Base-by-base conservation (phyloP, 2,888 invertebrate genomes). In the Furcula furcula region DNA sequence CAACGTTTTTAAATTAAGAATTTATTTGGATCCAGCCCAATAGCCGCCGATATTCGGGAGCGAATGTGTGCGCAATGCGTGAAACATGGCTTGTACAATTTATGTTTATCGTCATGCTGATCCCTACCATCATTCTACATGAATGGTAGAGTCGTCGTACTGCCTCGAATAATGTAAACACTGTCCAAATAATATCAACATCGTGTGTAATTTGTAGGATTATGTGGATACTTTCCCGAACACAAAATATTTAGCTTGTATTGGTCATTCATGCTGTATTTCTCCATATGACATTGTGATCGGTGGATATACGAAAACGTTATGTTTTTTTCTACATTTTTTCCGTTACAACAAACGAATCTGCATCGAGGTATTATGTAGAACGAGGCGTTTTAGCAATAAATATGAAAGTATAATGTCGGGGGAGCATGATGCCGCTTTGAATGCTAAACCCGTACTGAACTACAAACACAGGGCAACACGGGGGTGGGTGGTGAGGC, bases 401-500 rank as follows among this genome's bases (percentile, higher is more conserved):
- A 83, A 82, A 81, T 84, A 83, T 82, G 75, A 78, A 81, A 80
- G 79, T 84, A 77, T 85, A 81, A 84, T 85, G 79, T 76, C 64
- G 68, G 66, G 69, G 65, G 78, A 76, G 80, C 73, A 76, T 76
- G 78, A 76, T 73, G 70, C 67, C 74, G 78, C 79, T 83, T 78
- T 82, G 82, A 82, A 86, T 84, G 80, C 83, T 82, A 82, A 80
- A 74, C 80, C 71, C 79, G 83, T 80, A 82, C 79, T 79, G 79
- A 76, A 80, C 75, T 76, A 80, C 80, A 79, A 80, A 80, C 79
- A 78, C 71, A 62, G 67, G 68, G 62, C 60, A 60, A 55, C 52
- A 66, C 63, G 66, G 59, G 61, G 53, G 46, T 38, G 27, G 58
- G 49, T 33, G 40, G 36, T 37, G 50, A 41, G 59, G 48, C 50